Percentiles rank a stretch among this genome's conserved stretches.
phyloP scores from a whole-genome alignment of 2,797 vertebrate species.

The Lithobates pipiens region DNA sequence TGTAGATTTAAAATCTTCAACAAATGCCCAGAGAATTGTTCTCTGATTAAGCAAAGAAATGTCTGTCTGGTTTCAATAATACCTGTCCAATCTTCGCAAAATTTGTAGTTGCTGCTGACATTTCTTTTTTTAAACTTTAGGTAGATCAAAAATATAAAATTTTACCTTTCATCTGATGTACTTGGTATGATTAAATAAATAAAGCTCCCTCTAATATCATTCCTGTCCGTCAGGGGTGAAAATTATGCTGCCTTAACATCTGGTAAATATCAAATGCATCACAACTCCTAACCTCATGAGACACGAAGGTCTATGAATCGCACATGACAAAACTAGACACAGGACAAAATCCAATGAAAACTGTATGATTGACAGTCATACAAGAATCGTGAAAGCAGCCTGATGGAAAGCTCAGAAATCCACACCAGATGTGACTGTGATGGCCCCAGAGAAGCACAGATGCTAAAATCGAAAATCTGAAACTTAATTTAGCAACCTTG shows the following conservation, averaged over 20 bases:
- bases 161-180: constrained; percentile 67
- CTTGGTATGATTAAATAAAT: constrained; percentile 67
- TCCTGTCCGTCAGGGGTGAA: constrained; percentile 66
- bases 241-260: constrained; percentile 59
- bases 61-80: constrained; percentile 60
- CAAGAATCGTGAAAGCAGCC: constrained; percentile 40
- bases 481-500: constrained; percentile 64
- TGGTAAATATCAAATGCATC: constrained; percentile 68
- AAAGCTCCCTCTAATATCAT: constrained; percentile 68
- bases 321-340: constrained; percentile 61
- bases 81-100: constrained; percentile 56
- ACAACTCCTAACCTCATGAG: constrained; percentile 51
- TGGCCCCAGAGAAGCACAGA: constrained; percentile 40
- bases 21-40: constrained; percentile 44
- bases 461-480: constrained; percentile 56
- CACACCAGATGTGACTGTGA: constrained; percentile 63
- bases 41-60: constrained; percentile 50
- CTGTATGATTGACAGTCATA: constrained; percentile 43
- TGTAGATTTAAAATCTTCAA: constrained; percentile 36
- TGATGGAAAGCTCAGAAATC: constrained; percentile 53
- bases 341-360: constrained; percentile 51
- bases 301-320: constrained; percentile 56
- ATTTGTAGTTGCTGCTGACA: constrained; percentile 54
- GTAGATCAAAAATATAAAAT: constrained; percentile 51
- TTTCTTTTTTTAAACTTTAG: constrained; percentile 61